Evolutionary conservation across 2,888 invertebrate species (phyloP).

Genomic region (Nezara viridula): DNA sequence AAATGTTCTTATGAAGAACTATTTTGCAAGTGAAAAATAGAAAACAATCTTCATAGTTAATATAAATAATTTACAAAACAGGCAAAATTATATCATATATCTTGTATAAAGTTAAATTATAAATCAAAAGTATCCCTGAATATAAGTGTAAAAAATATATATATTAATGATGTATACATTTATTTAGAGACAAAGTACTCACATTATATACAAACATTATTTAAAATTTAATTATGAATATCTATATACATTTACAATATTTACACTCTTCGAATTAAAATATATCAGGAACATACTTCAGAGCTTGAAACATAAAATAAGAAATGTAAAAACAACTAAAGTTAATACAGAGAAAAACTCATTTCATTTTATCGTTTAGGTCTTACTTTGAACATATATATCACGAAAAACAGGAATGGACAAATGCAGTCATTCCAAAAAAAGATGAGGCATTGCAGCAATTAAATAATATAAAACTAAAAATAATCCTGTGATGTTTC

Average conservation of each 20-base stretch:
- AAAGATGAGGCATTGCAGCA: not conserved
- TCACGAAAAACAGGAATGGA: not conserved
- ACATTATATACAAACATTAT: slow-evolving; percentile 2
- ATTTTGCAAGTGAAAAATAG: slow-evolving; percentile 1
- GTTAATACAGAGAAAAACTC: not conserved
- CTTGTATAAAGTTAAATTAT: not conserved
- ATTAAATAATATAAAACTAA: not conserved
- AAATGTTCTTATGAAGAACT: not conserved
- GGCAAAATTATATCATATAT: not conserved
- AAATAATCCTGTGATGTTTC: slow-evolving; percentile 11
- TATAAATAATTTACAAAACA: not conserved
- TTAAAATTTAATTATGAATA: not conserved
- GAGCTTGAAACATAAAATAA: not conserved
- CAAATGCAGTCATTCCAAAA: slow-evolving; percentile 6
- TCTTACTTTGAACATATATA: not conserved
- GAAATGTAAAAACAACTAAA: not conserved
- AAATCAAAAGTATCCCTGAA: slow-evolving; percentile 29
- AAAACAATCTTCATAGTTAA: not conserved
- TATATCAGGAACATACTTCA: not conserved
- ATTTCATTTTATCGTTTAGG: not conserved
- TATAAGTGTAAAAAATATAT: not conserved
- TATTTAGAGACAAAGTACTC: not conserved
- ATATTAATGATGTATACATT: not conserved
- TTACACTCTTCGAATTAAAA: not conserved
- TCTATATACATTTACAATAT: not conserved